phyloP scores from a whole-genome alignment of 2,113 vertebrate species.

The Actinemys pallida region DNA sequence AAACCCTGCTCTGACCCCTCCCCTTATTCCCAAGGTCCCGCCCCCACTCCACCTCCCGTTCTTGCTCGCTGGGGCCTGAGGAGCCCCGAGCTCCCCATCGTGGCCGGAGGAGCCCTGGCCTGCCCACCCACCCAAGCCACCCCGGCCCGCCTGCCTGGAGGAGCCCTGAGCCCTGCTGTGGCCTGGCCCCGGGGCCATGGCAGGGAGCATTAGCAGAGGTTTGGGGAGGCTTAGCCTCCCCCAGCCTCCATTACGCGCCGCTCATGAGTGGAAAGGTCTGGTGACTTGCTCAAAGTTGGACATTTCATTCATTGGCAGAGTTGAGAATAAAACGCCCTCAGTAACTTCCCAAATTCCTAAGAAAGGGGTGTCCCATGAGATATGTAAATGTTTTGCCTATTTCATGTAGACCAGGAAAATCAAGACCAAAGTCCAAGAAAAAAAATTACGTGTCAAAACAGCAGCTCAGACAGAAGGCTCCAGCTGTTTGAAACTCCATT shows the following conservation, averaged over 20 bases:
- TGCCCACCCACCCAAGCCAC: too few relatives aligned
- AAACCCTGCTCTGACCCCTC: too few relatives aligned
- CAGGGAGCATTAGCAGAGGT: neutral
- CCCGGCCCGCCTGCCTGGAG: too few relatives aligned
- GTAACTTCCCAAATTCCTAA: constrained; percentile 56
- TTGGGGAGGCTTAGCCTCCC: too few relatives aligned
- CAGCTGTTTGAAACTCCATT: constrained; percentile 69
- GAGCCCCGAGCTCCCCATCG: too few relatives aligned
- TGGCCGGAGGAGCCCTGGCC: too few relatives aligned
- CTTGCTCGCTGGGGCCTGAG: too few relatives aligned
- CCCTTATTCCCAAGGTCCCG: too few relatives aligned
- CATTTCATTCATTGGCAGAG: constrained; percentile 26
- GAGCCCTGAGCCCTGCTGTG: too few relatives aligned
- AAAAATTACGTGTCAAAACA: constrained; percentile 68
- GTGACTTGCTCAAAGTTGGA: neutral
- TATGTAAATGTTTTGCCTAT: constrained; percentile 52
- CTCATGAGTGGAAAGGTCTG: neutral
- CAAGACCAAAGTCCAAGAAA: constrained; percentile 53
- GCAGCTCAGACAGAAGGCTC: constrained; percentile 69
- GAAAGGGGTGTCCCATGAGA: constrained; percentile 51
- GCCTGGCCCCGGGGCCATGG: too few relatives aligned
- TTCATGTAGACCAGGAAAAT: constrained; percentile 55
- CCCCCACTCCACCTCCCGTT: too few relatives aligned
- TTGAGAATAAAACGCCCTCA: constrained; percentile 54
- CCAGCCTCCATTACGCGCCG: too few relatives aligned